Percentiles rank a stretch among this genome's conserved stretches.
phyloP scores from a whole-genome alignment of 2,888 invertebrate species.

The Blera fallax region DNA sequence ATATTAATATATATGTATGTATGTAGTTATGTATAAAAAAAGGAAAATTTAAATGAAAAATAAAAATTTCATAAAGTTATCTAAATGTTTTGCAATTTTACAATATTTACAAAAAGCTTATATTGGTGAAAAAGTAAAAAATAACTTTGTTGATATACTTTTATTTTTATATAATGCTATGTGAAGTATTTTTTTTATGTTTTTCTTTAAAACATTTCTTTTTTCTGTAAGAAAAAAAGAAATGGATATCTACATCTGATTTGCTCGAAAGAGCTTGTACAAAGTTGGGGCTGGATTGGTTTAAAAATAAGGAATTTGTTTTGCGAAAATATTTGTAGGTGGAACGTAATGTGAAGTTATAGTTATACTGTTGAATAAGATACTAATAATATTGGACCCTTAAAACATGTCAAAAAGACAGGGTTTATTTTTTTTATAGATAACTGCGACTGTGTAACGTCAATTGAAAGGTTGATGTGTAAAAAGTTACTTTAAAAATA shows the following conservation, averaged over 20 bases:
- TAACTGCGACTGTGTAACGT: neutral
- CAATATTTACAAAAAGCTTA: constrained; percentile 66
- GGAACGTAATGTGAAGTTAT: neutral
- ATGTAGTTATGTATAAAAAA: constrained; percentile 8
- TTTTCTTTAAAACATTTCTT: neutral
- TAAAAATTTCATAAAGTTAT: constrained; percentile 15
- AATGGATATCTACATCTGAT: constrained; percentile 46
- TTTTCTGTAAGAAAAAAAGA: neutral
- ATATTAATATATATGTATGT: constrained; percentile 7
- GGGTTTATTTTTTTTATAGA: neutral
- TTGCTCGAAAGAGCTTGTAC: constrained; percentile 48
- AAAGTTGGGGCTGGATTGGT: constrained; percentile 25
- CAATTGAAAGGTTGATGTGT: neutral
- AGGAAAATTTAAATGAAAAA: constrained; percentile 6
- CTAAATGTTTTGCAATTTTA: constrained; percentile 51
- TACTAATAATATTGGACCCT: constrained; percentile 16
- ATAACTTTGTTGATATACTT: constrained; percentile 33
- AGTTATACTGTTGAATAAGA: neutral
- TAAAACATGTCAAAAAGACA: neutral
- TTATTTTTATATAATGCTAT: constrained; percentile 1
- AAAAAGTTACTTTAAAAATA: neutral
- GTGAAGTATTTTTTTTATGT: constrained; percentile 6
- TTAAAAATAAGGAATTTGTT: neutral
- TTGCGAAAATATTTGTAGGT: neutral
- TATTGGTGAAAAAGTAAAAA: constrained; percentile 54